A percentile compares a stretch with the other conserved stretches of the same genome.
phyloP scores from a whole-genome alignment of 2,797 vertebrate species.

The Enoplosus armatus region DNA sequence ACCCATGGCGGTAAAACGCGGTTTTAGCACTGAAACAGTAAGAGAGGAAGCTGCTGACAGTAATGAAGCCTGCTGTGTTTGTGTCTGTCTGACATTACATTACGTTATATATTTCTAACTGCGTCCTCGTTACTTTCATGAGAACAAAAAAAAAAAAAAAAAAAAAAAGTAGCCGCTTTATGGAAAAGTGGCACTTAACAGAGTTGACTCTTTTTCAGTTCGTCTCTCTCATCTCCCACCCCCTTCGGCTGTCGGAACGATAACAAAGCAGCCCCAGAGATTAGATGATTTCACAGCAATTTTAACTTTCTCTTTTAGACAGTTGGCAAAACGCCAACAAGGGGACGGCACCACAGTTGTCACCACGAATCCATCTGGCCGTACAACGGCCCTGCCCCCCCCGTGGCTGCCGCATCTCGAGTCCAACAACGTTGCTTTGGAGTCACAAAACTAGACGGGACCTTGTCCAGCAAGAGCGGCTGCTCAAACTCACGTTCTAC shows the following conservation, averaged over 20 bases:
- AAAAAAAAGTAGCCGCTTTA: background rate
- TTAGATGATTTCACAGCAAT: slow-evolving; percentile 40
- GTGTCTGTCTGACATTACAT: too few relatives aligned
- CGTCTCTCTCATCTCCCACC: background rate
- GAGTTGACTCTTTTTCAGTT: background rate
- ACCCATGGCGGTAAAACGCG: background rate
- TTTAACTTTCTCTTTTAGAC: slow-evolving; percentile 41
- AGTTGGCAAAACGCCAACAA: slow-evolving; percentile 35
- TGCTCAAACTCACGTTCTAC: background rate
- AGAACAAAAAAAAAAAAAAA: slow-evolving; percentile 7
- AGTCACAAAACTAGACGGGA: slow-evolving; percentile 3
- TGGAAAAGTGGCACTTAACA: background rate
- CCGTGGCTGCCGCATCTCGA: background rate
- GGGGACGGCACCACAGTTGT: slow-evolving; percentile 27
- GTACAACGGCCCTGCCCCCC: background rate
- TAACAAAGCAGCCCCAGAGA: slow-evolving; percentile 15
- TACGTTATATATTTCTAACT: background rate
- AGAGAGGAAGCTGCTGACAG: slow-evolving; percentile 13
- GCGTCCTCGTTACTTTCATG: background rate
- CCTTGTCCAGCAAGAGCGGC: background rate
- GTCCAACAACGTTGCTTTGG: slow-evolving; percentile 9
- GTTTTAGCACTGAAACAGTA: slow-evolving; percentile 3
- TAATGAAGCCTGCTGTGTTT: slow-evolving; percentile 10
- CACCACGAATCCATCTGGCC: slow-evolving; percentile 28
- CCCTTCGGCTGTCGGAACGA: slow-evolving; percentile 10